phyloP scores from a whole-genome alignment of 35 echinoderm and acorn worm genomes.

The Heliocidaris tuberculata region DNA sequence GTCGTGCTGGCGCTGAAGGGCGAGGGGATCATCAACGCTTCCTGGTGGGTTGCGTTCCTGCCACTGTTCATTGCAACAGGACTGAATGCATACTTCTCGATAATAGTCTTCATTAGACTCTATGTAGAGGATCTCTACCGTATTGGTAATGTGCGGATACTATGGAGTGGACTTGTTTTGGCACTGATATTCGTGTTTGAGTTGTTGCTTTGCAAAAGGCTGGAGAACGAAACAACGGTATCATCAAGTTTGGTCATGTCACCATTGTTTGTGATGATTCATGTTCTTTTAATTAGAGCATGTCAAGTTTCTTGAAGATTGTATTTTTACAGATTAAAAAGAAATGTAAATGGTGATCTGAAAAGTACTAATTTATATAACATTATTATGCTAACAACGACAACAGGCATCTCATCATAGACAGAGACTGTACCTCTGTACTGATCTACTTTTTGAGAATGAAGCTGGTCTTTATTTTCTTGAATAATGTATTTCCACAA shows the following conservation, averaged over 20 bases:
- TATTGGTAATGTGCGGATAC: conserved; percentile 62
- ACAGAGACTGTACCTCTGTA: too few relatives aligned
- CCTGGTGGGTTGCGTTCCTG: conserved; percentile 92
- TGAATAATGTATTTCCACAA: too few relatives aligned
- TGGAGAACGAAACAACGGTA: conserved; percentile 61
- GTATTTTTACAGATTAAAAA: not conserved
- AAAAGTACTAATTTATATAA: too few relatives aligned
- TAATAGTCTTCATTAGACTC: conserved; percentile 89
- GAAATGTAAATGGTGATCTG: too few relatives aligned
- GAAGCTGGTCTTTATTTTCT: too few relatives aligned
- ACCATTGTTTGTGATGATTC: conserved; percentile 56
- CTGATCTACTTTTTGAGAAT: too few relatives aligned
- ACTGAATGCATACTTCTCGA: conserved; percentile 89
- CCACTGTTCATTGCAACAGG: conserved; percentile 82
- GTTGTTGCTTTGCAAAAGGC: conserved; percentile 83
- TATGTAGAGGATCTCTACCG: conserved; percentile 72
- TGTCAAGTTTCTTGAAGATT: conserved; percentile 50
- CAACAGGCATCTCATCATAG: too few relatives aligned
- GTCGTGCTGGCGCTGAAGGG: conserved; percentile 82
- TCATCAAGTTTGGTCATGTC: conserved; percentile 50
- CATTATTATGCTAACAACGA: too few relatives aligned
- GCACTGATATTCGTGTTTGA: conserved; percentile 84
- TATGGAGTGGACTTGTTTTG: conserved; percentile 88
- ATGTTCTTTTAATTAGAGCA: conserved; percentile 51
- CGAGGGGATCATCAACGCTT: conserved; percentile 57